Base-by-base conservation (phyloP, 2,113 vertebrate species). In the Oostethus manadensis region DNA sequence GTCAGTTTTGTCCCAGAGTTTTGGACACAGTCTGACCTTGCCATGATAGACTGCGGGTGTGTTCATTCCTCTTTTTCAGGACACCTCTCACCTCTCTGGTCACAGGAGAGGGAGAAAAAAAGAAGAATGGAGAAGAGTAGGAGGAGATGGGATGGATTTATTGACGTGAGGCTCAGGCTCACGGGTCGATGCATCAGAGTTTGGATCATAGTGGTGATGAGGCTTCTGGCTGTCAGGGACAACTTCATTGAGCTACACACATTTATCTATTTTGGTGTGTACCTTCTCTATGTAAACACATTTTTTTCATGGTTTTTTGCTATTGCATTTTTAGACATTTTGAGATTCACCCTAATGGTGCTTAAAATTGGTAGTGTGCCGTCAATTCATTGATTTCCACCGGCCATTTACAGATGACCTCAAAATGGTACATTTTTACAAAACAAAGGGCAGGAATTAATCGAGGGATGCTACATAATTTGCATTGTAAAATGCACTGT, bases 151-250 rank as follows among this genome's bases (percentile, higher is more conserved):
- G 92, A 94, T 95, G 90, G 93, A 97, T 97, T 97, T 97, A 97
- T 96, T 92, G 94, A 95, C 88, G 92, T 86, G 86, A 38, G 86
- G 91, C 92, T 92, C 89, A 85, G 91, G 92, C 94, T 81, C 4
- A 13, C 38, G 80, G 88, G 72, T 90, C 90, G 87, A 92, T 92
- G 90, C 91, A 94, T 93, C 92, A 93, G 89, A 84, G 78, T 88
- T 88, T 87, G 92, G 93, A 94, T 95, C 93, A 94, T 92, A 89
- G 91, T 88, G 91, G 91, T 94, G 93, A 95, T 94, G 92, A 94
- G 93, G 91, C 89, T 89, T 91, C 77, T 84, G 86, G 78, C 79
- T 94, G 90, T 93, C 92, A 93, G 92, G 91, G 91, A 95, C 92
- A 90, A 90, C 91, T 90, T 91, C 89, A 93, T 91, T 88, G 87